Evolutionary conservation across 2,888 invertebrate genomes (phyloP), one percentile per base, ranked within the genome.

Genomic region (Papilio elwesi): DNA sequence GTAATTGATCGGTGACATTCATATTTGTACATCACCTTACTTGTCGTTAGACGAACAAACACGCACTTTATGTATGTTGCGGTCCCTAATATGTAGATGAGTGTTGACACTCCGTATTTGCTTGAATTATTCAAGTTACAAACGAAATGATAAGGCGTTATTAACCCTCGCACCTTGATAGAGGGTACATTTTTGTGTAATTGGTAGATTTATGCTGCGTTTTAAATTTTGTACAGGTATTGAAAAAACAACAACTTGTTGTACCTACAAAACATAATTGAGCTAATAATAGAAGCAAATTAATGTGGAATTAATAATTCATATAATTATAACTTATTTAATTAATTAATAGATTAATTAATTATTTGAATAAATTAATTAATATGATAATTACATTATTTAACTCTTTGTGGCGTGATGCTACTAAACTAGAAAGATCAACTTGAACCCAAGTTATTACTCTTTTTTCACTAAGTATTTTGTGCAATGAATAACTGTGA

Each of bases 71-170:
- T 63, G 63, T 43, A 26, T 70, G 63, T 53, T 70, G 64, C 47
- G 48, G n/a, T 12, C 48, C n/a, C 47, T 66, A 71, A 66, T 66
- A 71, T 73, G 73, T 49, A 73, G 65, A 73, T 73, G 65, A 73
- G 52, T 73, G 73, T 69, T 73, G 68, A 69, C 69, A 57, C 73
- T 15, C 11, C 43, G 51, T 63, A 69, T 73, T 73, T 73, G 69
- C 68, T 47, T 69, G 51, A 69, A 65, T 73, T 69, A 73, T 73
- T 69, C 57, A 65, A 69, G 65, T 69, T 69, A 47, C 11, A 15
- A 36, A 51, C 51, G 5, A 12, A 4, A 26, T 36, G 1, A 9
- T 11, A 8, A 4, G n/a, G 38, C 36, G 26, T 26, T 66, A n/a
- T 47, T n/a, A 26, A n/a, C 10, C 36, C 36, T 51, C 16, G 16